phyloP scores from a whole-genome alignment of 2,888 invertebrate genomes.

The Horisme vitalbata region DNA sequence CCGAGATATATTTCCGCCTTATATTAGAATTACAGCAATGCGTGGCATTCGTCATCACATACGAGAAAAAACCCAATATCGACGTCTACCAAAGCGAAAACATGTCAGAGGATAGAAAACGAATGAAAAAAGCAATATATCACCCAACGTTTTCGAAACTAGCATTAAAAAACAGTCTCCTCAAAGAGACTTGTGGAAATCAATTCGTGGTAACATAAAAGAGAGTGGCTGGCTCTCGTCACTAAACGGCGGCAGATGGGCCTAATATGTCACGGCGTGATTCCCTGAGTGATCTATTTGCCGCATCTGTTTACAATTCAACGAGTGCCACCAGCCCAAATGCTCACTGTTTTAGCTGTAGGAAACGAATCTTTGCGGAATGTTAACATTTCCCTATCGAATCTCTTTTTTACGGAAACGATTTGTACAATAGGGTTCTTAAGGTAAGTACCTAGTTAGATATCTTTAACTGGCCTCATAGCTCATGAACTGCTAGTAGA shows the following conservation, averaged over 20 bases:
- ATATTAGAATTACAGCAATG: constrained; percentile 50
- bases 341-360: constrained; percentile 18
- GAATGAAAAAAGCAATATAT: constrained; percentile 74
- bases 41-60: constrained; percentile 51
- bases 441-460: too few relatives aligned
- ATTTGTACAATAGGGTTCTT: too few relatives aligned
- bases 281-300: constrained; percentile 48
- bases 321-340: constrained; percentile 27
- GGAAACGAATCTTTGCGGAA: not conserved
- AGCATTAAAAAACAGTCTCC: constrained; percentile 60
- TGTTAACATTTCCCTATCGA: too few relatives aligned
- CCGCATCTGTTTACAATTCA: constrained; percentile 39
- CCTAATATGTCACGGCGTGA: constrained; percentile 63
- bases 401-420: too few relatives aligned
- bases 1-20: constrained; percentile 28
- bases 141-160: constrained; percentile 59
- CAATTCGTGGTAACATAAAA: constrained; percentile 68
- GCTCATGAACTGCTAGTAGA: too few relatives aligned
- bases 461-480: too few relatives aligned
- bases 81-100: constrained; percentile 59
- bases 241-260: constrained; percentile 53
- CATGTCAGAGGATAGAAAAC: constrained; percentile 59
- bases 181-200: constrained; percentile 61
- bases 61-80: constrained; percentile 61
- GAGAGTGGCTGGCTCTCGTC: constrained; percentile 60